Conservation (phyloP, 2,113 vertebrate genomes). For the Salvelinus namaycush region DNA sequence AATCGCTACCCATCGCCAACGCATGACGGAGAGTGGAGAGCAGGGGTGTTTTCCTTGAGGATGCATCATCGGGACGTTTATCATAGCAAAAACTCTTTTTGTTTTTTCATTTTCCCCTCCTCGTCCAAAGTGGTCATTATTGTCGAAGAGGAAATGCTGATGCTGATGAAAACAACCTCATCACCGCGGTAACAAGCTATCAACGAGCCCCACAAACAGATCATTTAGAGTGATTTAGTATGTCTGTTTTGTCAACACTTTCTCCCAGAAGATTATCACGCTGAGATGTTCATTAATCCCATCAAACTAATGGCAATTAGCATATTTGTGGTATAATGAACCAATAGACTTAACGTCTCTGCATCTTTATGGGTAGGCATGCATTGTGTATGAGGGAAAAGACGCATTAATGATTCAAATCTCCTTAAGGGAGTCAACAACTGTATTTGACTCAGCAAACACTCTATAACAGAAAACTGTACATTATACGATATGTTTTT, state of each 20-base stretch:
- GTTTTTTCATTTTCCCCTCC: not conserved
- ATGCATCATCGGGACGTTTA: not conserved
- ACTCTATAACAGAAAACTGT: too few relatives aligned
- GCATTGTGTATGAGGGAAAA: not conserved
- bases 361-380: not conserved
- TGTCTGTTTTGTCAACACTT: not conserved
- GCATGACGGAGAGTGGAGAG: not conserved
- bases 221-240: conserved; percentile 2
- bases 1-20: not conserved
- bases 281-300: conserved; percentile 5
- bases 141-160: not conserved
- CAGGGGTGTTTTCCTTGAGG: not conserved
- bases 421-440: not conserved
- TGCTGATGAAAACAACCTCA: not conserved
- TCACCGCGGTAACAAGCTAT: not conserved
- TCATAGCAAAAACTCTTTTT: not conserved
- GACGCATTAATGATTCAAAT: too few relatives aligned
- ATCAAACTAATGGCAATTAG: not conserved
- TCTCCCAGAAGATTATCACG: not conserved
- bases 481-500: too few relatives aligned
- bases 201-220: not conserved
- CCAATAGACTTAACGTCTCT: not conserved
- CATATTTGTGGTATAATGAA: not conserved
- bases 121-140: not conserved
- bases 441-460: not conserved